A percentile compares a stretch with the other conserved stretches of the same genome.
Conservation (phyloP, 2,113 vertebrate species). For the Myotis yumanensis region DNA sequence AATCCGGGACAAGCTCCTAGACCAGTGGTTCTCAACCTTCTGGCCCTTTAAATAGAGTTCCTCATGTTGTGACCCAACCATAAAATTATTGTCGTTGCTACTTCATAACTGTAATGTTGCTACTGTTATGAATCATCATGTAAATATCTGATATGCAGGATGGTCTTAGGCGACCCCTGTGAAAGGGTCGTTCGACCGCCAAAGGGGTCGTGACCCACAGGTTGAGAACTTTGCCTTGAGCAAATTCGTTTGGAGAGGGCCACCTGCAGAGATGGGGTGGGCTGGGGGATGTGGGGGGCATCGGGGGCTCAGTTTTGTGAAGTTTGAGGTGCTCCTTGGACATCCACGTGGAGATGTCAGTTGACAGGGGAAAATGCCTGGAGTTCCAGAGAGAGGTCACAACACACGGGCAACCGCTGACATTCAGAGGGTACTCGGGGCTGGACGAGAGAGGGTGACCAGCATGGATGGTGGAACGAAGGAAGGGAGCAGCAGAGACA, state of each 20-base stretch:
- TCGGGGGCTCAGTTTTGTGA: not conserved
- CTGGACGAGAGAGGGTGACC: not conserved
- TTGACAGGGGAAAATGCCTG: not conserved
- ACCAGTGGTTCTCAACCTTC: too few relatives aligned
- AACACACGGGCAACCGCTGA: rapidly evolving
- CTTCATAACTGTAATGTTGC: too few relatives aligned
- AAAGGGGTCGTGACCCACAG: too few relatives aligned
- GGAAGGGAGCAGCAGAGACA: not conserved
- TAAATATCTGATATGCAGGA: too few relatives aligned
- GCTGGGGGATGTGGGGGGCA: not conserved
- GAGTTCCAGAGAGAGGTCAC: not conserved
- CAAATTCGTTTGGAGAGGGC: not conserved
- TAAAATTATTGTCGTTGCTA: too few relatives aligned
- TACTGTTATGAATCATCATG: too few relatives aligned
- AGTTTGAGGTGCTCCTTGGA: not conserved
- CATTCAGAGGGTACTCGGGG: not conserved
- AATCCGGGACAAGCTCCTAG: not conserved
- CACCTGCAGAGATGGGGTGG: not conserved
- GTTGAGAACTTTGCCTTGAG: not conserved
- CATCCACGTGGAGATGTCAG: not conserved
- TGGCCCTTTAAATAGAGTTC: too few relatives aligned
- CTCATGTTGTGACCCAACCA: too few relatives aligned
- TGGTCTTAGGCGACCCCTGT: too few relatives aligned
- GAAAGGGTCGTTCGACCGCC: too few relatives aligned
- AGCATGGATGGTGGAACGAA: not conserved